phyloP scores from a whole-genome alignment of 2,113 vertebrate genomes.

The Acrocephalus arundinaceus region DNA sequence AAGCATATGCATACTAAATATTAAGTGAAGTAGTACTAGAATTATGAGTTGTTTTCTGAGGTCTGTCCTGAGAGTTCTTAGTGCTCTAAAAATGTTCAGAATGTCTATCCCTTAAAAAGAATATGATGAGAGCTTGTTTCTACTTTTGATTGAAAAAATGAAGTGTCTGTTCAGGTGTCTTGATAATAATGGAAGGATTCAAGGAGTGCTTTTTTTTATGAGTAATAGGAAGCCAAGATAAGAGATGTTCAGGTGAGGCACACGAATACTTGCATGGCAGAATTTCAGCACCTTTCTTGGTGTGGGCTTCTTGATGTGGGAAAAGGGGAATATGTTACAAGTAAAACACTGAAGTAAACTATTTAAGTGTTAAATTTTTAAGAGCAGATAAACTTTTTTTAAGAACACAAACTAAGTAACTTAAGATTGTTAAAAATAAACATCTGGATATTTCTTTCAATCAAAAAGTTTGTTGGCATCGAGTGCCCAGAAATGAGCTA shows the following conservation, averaged over 20 bases:
- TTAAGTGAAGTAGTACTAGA: not conserved
- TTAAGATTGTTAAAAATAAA: not conserved
- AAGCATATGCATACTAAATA: not conserved
- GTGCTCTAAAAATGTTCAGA: not conserved
- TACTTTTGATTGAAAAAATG: not conserved
- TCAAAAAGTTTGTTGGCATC: not conserved
- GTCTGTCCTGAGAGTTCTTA: not conserved
- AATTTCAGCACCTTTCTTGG: fast-evolving
- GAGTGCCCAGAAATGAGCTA: not conserved
- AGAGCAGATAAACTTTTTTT: not conserved
- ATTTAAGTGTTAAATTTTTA: not conserved
- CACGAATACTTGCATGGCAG: not conserved
- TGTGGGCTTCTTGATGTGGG: fast-evolving
- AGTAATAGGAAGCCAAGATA: not conserved
- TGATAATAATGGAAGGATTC: not conserved
- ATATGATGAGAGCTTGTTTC: not conserved
- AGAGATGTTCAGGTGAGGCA: not conserved
- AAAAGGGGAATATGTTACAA: not conserved
- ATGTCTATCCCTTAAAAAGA: not conserved
- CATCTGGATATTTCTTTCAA: not conserved
- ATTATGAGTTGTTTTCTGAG: not conserved
- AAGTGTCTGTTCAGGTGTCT: not conserved
- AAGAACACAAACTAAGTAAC: not conserved
- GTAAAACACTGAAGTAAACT: not conserved
- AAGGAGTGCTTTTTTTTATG: not conserved